These are phyloP conservation scores for Malurus elegans DNA, from an alignment of 2,113 vertebrate species.

Conservation along the genomic window DNA sequence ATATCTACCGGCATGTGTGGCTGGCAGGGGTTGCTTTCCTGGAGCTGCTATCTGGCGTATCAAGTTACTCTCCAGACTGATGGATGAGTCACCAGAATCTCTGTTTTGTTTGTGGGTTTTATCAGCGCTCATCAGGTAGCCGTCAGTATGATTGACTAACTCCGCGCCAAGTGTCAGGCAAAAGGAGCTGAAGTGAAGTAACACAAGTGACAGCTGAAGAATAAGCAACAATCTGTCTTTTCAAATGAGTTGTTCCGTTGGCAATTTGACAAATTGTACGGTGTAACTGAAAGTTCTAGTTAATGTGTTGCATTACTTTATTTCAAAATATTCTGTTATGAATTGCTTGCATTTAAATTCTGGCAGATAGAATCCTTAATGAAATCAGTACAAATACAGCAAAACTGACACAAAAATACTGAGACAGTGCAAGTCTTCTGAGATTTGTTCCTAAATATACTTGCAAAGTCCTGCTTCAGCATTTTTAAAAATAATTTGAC, in stretches of 20 bases:
- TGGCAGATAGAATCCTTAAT: constrained; percentile 40
- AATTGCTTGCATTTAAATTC: constrained; percentile 50
- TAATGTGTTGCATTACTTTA: constrained; percentile 47
- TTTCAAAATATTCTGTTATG: constrained; percentile 52
- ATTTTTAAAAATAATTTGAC: constrained; percentile 49
- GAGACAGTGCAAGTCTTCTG: not conserved
- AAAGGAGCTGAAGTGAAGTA: constrained; percentile 47
- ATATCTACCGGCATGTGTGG: not conserved
- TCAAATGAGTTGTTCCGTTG: constrained; percentile 56
- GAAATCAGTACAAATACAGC: constrained; percentile 8
- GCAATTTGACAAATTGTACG: constrained; percentile 51
- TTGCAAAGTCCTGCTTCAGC: constrained; percentile 10
- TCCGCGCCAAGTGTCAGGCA: constrained; percentile 16
- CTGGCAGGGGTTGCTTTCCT: constrained; percentile 21
- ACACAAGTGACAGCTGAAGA: constrained; percentile 62
- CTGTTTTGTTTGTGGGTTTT: constrained; percentile 51
- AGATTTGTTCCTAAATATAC: constrained; percentile 45
- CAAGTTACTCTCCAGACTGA: not conserved
- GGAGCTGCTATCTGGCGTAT: constrained; percentile 6
- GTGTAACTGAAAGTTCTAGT: constrained; percentile 41
- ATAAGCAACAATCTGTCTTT: constrained; percentile 66
- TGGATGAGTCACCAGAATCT: constrained; percentile 44
- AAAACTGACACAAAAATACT: constrained; percentile 28
- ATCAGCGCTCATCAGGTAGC: constrained; percentile 61
- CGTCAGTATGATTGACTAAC: constrained; percentile 59